These are phyloP conservation scores for Meriones psammophilus DNA, from an alignment of 2,797 vertebrate genomes.

Conservation along the genomic window DNA sequence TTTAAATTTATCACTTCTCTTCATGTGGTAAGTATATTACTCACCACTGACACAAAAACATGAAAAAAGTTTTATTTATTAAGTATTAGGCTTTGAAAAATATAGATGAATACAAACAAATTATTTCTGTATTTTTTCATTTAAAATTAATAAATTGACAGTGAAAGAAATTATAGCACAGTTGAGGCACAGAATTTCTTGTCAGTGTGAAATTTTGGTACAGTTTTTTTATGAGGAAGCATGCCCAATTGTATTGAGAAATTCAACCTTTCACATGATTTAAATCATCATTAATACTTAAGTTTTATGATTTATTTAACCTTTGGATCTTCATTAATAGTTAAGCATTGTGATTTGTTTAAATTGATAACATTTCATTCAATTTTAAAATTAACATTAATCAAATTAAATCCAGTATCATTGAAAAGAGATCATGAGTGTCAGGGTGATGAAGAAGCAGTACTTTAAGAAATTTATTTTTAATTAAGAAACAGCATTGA, in stretches of 20 bases:
- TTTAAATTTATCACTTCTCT: not conserved
- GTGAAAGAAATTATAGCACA: not conserved
- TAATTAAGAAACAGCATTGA: not conserved
- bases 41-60: not conserved
- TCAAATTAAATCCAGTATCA: conserved; percentile 66
- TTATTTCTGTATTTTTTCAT: not conserved
- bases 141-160: conserved; percentile 1
- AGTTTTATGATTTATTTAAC: conserved; percentile 74
- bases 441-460: not conserved
- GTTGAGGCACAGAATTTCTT: not conserved
- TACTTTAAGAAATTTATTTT: not conserved
- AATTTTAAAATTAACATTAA: conserved; percentile 75
- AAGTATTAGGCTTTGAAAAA: not conserved
- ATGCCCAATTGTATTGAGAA: not conserved
- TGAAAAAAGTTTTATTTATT: not conserved
- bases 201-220: not conserved
- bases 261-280: conserved; percentile 47
- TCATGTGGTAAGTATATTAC: not conserved
- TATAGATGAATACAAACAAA: not conserved
- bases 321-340: conserved; percentile 69
- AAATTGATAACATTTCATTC: conserved; percentile 74
- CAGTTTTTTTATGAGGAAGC: conserved; percentile 1
- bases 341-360: conserved; percentile 75
- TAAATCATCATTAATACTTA: conserved; percentile 69
- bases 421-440: not conserved